These are phyloP conservation scores for Pelodiscus sinensis DNA, from an alignment of 2,113 vertebrate species.

Conservation along the genomic window DNA sequence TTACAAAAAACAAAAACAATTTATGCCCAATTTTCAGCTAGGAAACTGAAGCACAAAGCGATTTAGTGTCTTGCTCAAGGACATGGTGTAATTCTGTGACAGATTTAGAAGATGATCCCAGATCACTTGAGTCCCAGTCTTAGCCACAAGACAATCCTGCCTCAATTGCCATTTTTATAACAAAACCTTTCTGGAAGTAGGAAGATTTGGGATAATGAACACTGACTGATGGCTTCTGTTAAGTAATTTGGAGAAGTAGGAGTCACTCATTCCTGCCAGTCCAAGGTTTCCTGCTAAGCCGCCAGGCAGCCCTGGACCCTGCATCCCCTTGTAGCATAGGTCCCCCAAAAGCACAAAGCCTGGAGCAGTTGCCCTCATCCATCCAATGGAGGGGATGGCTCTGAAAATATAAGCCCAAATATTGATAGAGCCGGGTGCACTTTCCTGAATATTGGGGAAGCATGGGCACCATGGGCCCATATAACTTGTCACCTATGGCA, in stretches of 20 bases:
- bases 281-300: background rate
- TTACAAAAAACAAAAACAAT: background rate
- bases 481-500: too few relatives aligned
- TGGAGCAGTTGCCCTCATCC: too few relatives aligned
- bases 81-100: background rate
- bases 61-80: background rate
- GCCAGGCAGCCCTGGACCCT: too few relatives aligned
- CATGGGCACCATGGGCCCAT: too few relatives aligned
- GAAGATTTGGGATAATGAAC: background rate
- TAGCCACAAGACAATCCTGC: background rate
- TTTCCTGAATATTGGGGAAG: too few relatives aligned
- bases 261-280: background rate
- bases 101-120: background rate
- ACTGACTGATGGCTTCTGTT: background rate
- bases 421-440: too few relatives aligned
- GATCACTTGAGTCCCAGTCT: background rate
- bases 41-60: background rate
- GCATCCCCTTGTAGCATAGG: too few relatives aligned
- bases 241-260: background rate
- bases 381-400: too few relatives aligned
- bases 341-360: too few relatives aligned
- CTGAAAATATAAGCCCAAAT: too few relatives aligned
- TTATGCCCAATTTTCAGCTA: background rate
- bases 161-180: background rate
- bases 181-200: background rate